Percentiles rank a stretch among this genome's conserved stretches.
phyloP scores from a whole-genome alignment of 2,113 vertebrate species.

The Falco punctatus region DNA sequence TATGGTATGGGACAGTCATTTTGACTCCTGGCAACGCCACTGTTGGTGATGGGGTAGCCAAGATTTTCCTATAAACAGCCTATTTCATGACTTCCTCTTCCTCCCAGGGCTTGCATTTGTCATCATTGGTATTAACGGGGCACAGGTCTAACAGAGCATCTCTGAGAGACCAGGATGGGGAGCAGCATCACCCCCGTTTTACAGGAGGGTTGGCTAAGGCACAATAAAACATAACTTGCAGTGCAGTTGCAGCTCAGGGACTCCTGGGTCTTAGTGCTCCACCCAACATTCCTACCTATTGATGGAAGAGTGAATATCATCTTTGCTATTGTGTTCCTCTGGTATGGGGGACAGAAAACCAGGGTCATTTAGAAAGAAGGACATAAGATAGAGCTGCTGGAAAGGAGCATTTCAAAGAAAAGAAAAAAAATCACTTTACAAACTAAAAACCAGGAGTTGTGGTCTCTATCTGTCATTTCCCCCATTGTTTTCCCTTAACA shows the following conservation, averaged over 20 bases:
- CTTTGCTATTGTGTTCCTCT: neutral
- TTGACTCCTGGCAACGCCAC: neutral
- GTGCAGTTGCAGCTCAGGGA: neutral
- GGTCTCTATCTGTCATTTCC: neutral
- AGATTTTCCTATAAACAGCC: neutral
- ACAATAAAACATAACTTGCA: neutral
- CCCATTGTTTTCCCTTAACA: neutral
- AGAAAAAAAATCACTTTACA: neutral
- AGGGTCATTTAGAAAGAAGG: neutral
- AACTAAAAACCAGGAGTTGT: neutral
- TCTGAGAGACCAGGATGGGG: neutral
- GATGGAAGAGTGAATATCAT: neutral
- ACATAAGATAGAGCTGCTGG: neutral
- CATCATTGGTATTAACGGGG: neutral
- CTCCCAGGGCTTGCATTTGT: neutral
- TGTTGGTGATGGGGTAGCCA: neutral
- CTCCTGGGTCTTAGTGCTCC: neutral
- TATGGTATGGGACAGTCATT: neutral
- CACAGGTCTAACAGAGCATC: neutral
- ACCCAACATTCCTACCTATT: neutral
- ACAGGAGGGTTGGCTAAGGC: neutral
- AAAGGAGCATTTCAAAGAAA: neutral
- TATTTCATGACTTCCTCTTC: neutral
- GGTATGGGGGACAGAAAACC: neutral
- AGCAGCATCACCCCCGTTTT: neutral